Conservation (phyloP, 2,888 invertebrate species). For the Cataglyphis livida region DNA sequence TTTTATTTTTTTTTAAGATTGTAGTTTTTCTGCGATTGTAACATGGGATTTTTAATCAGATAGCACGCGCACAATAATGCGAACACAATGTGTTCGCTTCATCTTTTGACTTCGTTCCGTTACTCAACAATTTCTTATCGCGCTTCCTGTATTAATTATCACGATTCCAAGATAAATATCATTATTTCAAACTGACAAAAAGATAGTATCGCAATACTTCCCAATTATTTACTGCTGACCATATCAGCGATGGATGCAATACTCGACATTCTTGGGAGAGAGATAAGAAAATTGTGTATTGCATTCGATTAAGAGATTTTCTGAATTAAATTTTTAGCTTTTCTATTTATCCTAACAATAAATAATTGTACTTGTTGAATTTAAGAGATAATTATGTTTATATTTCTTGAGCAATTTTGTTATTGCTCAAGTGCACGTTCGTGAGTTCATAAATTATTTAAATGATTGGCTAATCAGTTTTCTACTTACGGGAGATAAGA, state of each 20-base stretch:
- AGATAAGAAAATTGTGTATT: slow-evolving; percentile 23
- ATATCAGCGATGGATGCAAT: slow-evolving; percentile 4
- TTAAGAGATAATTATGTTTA: background rate
- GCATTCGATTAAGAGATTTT: slow-evolving; percentile 1
- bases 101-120: background rate
- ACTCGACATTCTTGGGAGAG: slow-evolving; percentile 1
- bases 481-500: background rate
- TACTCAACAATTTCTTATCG: slow-evolving; percentile 32
- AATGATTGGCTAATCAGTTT: background rate
- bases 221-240: background rate
- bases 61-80: background rate
- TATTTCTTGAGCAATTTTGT: background rate
- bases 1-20: background rate
- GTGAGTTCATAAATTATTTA: background rate
- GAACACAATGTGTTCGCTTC: background rate
- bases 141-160: slow-evolving; percentile 9
- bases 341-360: background rate
- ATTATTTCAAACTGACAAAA: background rate
- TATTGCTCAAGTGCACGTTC: background rate
- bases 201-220: background rate
- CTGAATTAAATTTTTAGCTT: background rate
- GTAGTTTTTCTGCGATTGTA: background rate
- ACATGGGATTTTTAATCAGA: slow-evolving; percentile 1
- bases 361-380: background rate
- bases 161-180: background rate